Evolutionary conservation across 2,797 vertebrate species (phyloP).

Genomic region (Sebastes umbrosus): DNA sequence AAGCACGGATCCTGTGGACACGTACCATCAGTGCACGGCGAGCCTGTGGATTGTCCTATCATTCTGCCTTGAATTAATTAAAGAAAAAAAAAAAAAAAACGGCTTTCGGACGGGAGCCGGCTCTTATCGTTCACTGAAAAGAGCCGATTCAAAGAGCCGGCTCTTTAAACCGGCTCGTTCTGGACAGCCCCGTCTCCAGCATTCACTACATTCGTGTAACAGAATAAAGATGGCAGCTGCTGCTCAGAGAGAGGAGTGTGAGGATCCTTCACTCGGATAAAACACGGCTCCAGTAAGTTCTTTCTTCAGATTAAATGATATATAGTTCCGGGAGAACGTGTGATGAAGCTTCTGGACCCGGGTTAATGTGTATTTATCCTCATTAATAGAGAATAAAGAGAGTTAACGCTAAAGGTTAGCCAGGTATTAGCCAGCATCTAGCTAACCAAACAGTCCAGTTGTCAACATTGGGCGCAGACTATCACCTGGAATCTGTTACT

Average conservation of each 20-base stretch:
- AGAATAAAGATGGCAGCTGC: slow-evolving; percentile 79
- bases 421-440: slow-evolving; percentile 72
- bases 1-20: too few species aligned
- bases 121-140: too few species aligned
- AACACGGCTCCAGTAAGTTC: slow-evolving; percentile 69
- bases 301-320: neutral
- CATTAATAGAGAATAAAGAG: slow-evolving; percentile 25
- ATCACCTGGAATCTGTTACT: slow-evolving; percentile 12
- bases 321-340: neutral
- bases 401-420: slow-evolving; percentile 72
- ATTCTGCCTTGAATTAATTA: too few species aligned
- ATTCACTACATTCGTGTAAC: slow-evolving; percentile 61
- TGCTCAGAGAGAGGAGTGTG: slow-evolving; percentile 76
- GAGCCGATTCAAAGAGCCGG: too few species aligned
- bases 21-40: too few species aligned
- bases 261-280: slow-evolving; percentile 63
- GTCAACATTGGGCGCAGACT: slow-evolving; percentile 74
- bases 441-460: slow-evolving; percentile 58
- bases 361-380: slow-evolving; percentile 2
- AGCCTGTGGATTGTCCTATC: too few species aligned
- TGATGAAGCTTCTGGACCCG: neutral
- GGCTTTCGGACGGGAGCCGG: too few species aligned
- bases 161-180: too few species aligned
- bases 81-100: too few species aligned
- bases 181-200: too few species aligned